These are phyloP conservation scores for Stichodactyla mertensii DNA, from an alignment of 64 coral and sea anemone genomes.

Conservation along the genomic window DNA sequence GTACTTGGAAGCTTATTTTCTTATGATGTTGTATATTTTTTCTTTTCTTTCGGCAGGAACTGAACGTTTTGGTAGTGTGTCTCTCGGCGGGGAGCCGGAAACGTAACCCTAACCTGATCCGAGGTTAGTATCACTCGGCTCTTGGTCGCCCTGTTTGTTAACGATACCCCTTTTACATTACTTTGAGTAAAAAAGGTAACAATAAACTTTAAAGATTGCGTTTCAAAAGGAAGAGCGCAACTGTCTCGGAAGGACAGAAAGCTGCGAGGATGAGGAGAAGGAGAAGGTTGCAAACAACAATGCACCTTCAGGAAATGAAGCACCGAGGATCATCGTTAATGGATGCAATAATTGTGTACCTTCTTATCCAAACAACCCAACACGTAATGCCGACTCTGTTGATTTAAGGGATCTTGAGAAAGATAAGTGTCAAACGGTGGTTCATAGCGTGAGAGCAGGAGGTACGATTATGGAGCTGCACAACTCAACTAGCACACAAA, in stretches of 20 bases:
- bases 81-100: not conserved
- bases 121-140: not conserved
- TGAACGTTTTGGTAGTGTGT: not conserved
- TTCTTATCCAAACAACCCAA: conserved; percentile 14
- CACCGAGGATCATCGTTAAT: not conserved
- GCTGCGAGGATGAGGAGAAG: not conserved
- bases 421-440: conserved; percentile 21
- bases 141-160: not conserved
- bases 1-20: not conserved
- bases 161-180: not conserved
- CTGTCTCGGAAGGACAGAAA: conserved; percentile 14
- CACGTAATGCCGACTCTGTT: conserved; percentile 19
- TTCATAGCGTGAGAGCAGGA: conserved; percentile 1
- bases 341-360: not conserved
- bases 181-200: not conserved
- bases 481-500: conserved; percentile 33
- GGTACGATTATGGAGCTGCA: conserved; percentile 17
- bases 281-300: conserved; percentile 29
- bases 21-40: not conserved
- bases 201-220: conserved; percentile 26
- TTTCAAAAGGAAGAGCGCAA: not conserved
- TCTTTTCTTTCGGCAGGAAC: not conserved
- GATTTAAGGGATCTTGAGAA: conserved; percentile 8
- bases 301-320: not conserved
- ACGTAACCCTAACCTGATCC: not conserved